Percentiles rank a stretch among this genome's conserved stretches.
Evolutionary conservation across 1,140 invertebrate species (phyloP).

Genomic region (Cydia pomonella): DNA sequence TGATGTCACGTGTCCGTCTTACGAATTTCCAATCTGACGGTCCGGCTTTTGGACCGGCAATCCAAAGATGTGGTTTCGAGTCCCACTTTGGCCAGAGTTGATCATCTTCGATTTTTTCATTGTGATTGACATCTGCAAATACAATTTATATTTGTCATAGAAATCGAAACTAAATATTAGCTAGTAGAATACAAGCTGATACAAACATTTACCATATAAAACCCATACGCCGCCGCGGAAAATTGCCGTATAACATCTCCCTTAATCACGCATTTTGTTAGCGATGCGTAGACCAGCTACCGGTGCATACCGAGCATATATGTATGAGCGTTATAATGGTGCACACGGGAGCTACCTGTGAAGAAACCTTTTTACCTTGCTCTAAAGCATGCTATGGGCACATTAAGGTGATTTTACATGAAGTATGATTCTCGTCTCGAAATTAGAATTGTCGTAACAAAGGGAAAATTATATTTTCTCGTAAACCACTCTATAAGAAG

Average conservation of each 20-base stretch:
- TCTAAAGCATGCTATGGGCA: neutral
- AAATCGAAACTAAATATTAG: too few species aligned
- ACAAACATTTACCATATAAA: neutral
- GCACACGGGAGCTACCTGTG: neutral
- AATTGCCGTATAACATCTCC: neutral
- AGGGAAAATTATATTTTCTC: too few species aligned
- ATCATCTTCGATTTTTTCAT: too few species aligned
- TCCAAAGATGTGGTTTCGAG: too few species aligned
- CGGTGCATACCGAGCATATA: neutral
- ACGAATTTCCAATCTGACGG: too few species aligned
- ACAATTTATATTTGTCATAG: too few species aligned
- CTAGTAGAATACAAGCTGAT: too few species aligned
- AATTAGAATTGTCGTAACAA: neutral
- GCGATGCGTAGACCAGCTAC: neutral
- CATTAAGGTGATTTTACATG: neutral
- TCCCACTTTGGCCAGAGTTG: too few species aligned
- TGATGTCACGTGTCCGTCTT: too few species aligned
- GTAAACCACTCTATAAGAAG: too few species aligned
- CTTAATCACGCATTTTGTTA: slow-evolving; percentile 21
- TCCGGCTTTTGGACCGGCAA: too few species aligned
- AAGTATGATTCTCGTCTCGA: neutral
- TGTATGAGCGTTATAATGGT: slow-evolving; percentile 10
- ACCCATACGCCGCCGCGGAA: neutral
- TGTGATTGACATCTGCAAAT: too few species aligned
- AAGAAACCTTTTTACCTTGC: neutral